Evolutionary conservation across 2,888 invertebrate genomes (phyloP).

Genomic region (Odontocolon sp.): DNA sequence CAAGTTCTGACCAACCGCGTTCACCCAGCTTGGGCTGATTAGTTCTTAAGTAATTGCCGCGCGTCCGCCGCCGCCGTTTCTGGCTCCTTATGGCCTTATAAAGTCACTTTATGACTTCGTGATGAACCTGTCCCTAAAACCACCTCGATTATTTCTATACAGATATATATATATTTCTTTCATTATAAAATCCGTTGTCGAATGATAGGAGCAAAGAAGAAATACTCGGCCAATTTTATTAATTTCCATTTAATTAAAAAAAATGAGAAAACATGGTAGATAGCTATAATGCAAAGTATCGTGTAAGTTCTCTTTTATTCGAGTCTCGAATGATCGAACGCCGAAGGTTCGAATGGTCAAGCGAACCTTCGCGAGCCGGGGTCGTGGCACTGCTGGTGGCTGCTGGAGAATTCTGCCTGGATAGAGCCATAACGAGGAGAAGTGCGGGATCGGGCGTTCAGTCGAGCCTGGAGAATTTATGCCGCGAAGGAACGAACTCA

Average conservation of each 20-base stretch:
- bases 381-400: conserved; percentile 16
- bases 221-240: neutral
- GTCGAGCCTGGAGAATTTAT: conserved; percentile 50
- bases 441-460: conserved; percentile 30
- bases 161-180: conserved; percentile 14
- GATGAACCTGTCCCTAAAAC: conserved; percentile 76
- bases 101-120: conserved; percentile 76
- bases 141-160: neutral
- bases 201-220: neutral
- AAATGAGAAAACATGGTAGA: neutral
- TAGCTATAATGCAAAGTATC: too few relatives aligned
- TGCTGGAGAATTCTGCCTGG: conserved; percentile 30
- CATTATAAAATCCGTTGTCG: conserved; percentile 30
- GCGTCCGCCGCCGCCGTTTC: conserved; percentile 42
- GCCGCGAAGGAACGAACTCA: conserved; percentile 6
- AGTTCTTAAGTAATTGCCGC: conserved; percentile 77
- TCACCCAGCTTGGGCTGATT: conserved; percentile 73
- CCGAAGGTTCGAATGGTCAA: neutral
- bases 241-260: neutral
- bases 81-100: conserved; percentile 73
- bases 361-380: neutral
- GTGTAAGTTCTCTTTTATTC: too few relatives aligned
- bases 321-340: too few relatives aligned
- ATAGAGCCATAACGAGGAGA: conserved; percentile 59
- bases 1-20: conserved; percentile 53